Percentiles rank a stretch among this genome's conserved stretches.
Evolutionary conservation across 2,888 invertebrate genomes (phyloP).

Genomic region (Calameuta pallipes): DNA sequence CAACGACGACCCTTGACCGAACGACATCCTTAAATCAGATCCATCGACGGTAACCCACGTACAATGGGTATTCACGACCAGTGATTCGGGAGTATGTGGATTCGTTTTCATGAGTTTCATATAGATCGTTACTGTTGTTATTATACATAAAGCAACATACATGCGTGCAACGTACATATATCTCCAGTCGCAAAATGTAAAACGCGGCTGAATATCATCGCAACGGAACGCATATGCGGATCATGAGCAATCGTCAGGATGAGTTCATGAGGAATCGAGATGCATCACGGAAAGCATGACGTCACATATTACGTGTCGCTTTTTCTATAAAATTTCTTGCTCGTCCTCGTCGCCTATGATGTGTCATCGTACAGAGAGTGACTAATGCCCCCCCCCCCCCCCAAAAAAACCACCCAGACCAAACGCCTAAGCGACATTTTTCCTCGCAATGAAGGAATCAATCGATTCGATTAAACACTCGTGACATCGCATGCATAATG

Average conservation of each 20-base stretch:
- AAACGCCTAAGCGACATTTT: too few relatives aligned
- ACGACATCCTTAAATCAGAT: background rate
- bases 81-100: background rate
- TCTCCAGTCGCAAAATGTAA: slow-evolving; percentile 10
- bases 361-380: background rate
- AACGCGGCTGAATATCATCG: background rate
- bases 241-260: slow-evolving; percentile 36
- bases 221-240: slow-evolving; percentile 24
- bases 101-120: background rate
- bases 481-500: background rate
- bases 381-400: too few relatives aligned
- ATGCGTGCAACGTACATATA: slow-evolving; percentile 11
- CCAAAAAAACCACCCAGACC: background rate
- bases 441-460: background rate
- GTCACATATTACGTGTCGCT: slow-evolving; percentile 17
- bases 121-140: background rate
- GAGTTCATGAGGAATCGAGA: slow-evolving; percentile 44
- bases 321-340: slow-evolving; percentile 6
- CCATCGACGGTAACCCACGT: background rate
- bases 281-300: slow-evolving; percentile 24
- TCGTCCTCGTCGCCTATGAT: background rate
- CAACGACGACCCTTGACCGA: background rate
- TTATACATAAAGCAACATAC: background rate
- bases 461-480: background rate
- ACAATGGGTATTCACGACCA: background rate